Evolutionary conservation across 2,797 vertebrate genomes (phyloP), one percentile per base, ranked within the genome.

Genomic region (Enteromius afrohamiltoni): DNA sequence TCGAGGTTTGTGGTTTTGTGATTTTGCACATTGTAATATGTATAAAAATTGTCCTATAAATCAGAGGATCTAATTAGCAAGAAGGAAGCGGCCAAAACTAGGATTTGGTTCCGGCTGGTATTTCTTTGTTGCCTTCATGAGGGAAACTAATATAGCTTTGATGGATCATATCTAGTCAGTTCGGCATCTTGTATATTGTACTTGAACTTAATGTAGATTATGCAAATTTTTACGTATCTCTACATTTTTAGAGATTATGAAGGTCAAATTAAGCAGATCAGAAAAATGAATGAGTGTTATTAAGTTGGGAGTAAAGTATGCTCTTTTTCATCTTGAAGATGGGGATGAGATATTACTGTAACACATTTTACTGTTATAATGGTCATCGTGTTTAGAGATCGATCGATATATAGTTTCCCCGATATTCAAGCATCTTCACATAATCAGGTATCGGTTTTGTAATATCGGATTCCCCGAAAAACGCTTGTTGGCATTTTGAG

Each of bases 11-110:
- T 71, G 71, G 77, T 70, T 49, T 16, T 67, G 42, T 74, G 55
- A 83, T 85, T 86, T 76, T 82, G 71, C 78, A 80, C 84, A 68
- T 11, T 21, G 11, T 83, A 69, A 49, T 11, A 19, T 70, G 73
- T 64, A 51, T 74, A 76, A 21, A 40, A 3, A 19, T 42, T 83
- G 23, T 42, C n/a, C 21, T 55, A 31, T 21, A 45, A 55, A 83
- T 76, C 23, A 51, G 7, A 75, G 31, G 62, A 16, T 19, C 5
- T 55, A 60, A 70, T 34, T 77, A 42, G 23, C 16, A 21, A 45
- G 55, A 51, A 75, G 47, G 79, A 53, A 64, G 34, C 19, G 4
- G 53, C 49, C 49, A 62, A 82, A 81, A 64, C 29, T 34, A 68
- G 4, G 17, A 26, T 73, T 75, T 10, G 49, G 47, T 69, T 53